Percentiles rank a stretch among this genome's conserved stretches.
These are phyloP conservation scores for Mustela lutreola DNA, from an alignment of 2,113 vertebrate genomes.

Conservation along the genomic window DNA sequence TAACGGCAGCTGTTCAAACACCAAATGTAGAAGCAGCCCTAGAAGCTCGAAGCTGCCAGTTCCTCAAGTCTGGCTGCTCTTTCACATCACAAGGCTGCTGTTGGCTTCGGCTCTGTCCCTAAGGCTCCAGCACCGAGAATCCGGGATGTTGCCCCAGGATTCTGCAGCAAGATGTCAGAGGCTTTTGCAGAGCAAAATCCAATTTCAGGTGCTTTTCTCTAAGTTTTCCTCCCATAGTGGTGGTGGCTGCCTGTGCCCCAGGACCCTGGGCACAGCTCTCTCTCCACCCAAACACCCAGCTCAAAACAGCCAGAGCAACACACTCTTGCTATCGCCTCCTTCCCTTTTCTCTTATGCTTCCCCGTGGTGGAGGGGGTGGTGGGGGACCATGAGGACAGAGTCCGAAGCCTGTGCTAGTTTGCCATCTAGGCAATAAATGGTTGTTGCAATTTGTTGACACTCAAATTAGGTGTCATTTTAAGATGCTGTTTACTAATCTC, in stretches of 20 bases:
- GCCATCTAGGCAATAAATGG: not conserved
- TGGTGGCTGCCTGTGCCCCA: not conserved
- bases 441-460: not conserved
- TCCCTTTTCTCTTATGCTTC: too few species aligned
- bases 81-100: too few species aligned
- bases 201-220: not conserved
- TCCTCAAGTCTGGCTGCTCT: too few species aligned
- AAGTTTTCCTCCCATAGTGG: too few species aligned
- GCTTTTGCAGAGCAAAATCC: too few species aligned
- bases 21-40: not conserved
- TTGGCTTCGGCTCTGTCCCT: not conserved
- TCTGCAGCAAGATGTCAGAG: not conserved
- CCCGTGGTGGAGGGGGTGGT: too few species aligned
- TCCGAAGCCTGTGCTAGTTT: too few species aligned
- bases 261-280: not conserved
- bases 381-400: too few species aligned
- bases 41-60: not conserved
- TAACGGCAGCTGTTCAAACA: not conserved
- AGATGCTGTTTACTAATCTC: not conserved
- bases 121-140: not conserved
- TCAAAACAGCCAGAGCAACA: accelerated
- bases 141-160: not conserved
- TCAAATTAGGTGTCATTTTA: too few species aligned
- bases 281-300: accelerated
- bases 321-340: accelerated